Evolutionary conservation across 2,113 vertebrate genomes (phyloP).

Genomic region (Epinephelus fuscoguttatus): DNA sequence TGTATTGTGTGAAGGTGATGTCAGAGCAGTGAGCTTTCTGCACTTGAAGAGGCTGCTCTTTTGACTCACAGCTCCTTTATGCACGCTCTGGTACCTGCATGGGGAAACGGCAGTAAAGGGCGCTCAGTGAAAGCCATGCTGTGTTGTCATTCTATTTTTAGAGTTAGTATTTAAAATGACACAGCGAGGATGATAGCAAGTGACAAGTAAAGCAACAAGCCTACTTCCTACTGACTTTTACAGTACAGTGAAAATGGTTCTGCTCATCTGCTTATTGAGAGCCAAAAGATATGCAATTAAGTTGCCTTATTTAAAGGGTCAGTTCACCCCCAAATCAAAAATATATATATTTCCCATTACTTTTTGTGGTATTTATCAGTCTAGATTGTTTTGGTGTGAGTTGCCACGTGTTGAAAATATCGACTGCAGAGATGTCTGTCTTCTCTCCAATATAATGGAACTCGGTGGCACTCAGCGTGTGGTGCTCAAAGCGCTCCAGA

Average conservation of each 20-base stretch:
- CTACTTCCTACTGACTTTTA: slow-evolving; percentile 5
- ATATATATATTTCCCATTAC: no score
- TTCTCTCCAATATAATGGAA: no score
- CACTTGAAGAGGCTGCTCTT: slow-evolving; percentile 20
- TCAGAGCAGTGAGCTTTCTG: slow-evolving; percentile 17
- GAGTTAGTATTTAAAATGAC: slow-evolving; percentile 53
- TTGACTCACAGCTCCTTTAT: slow-evolving; percentile 26
- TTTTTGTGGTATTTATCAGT: no score
- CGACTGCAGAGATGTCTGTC: no score
- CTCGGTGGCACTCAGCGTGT: no score
- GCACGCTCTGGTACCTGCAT: slow-evolving; percentile 4
- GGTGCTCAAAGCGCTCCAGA: no score
- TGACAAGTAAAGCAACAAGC: slow-evolving; percentile 45
- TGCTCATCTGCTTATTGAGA: not conserved
- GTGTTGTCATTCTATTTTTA: slow-evolving; percentile 53
- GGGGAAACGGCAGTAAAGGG: slow-evolving; percentile 3
- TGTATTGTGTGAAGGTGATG: slow-evolving; percentile 4
- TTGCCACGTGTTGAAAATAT: no score
- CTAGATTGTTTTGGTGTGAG: no score
- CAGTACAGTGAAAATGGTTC: not conserved
- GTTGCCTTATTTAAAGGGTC: no score
- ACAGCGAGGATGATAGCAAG: slow-evolving; percentile 23
- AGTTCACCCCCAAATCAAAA: no score
- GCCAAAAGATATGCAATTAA: not conserved
- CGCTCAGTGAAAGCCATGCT: slow-evolving; percentile 1